These are phyloP conservation scores for Carduelis carduelis DNA, from an alignment of 2,797 vertebrate species.

Conservation along the genomic window DNA sequence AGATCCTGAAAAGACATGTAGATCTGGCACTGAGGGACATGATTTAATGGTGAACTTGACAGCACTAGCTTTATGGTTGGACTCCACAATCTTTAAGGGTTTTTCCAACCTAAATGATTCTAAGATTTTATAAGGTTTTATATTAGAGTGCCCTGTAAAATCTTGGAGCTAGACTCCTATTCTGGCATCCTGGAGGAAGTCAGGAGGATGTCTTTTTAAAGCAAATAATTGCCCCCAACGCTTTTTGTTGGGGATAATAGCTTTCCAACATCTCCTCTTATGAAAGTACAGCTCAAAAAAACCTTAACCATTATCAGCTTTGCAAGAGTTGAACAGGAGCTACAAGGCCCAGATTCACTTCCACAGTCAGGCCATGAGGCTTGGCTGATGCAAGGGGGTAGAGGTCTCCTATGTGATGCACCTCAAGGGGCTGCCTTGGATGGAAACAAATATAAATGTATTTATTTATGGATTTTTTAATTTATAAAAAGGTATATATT, in stretches of 20 bases:
- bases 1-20: not conserved
- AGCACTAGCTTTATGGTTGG: not conserved
- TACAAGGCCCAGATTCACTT: not conserved
- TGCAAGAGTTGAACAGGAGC: not conserved
- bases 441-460: not conserved
- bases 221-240: not conserved
- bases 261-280: not conserved
- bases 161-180: not conserved
- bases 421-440: not conserved
- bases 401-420: not conserved
- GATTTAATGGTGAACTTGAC: not conserved
- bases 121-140: not conserved
- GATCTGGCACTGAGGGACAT: not conserved
- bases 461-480: not conserved
- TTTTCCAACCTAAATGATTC: not conserved
- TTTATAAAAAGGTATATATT: not conserved
- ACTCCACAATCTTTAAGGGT: not conserved
- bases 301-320: not conserved
- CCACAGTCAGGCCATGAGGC: not conserved
- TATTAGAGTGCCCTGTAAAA: not conserved
- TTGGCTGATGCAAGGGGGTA: not conserved
- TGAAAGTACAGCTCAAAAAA: not conserved
- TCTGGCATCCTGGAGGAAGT: not conserved
- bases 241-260: not conserved
- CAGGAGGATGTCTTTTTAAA: not conserved